phyloP scores from a whole-genome alignment of 2,888 invertebrate genomes.

The Amorpha juglandis region DNA sequence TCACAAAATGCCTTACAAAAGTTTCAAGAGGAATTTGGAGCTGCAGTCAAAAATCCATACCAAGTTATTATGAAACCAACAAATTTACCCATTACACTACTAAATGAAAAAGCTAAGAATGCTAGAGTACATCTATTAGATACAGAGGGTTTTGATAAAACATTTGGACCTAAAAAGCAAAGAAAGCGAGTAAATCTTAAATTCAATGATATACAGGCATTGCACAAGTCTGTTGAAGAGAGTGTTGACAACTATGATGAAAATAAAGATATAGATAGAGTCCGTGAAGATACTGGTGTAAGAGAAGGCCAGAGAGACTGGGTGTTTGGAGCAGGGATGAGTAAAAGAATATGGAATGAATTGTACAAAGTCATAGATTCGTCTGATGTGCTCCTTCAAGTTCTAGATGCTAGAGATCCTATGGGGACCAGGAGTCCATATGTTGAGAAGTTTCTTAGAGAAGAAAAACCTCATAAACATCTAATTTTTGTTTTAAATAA shows the following conservation, averaged over 20 bases:
- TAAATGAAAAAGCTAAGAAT: conserved; percentile 96
- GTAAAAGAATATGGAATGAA: conserved; percentile 99
- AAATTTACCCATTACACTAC: conserved; percentile 95
- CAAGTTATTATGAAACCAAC: conserved; percentile 99
- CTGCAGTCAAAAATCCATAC: conserved; percentile 97
- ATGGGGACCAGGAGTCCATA: conserved; percentile 97
- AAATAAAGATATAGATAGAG: conserved; percentile 92
- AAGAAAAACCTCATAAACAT: conserved; percentile 98
- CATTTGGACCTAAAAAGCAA: conserved; percentile 97
- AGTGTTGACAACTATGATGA: conserved; percentile 90
- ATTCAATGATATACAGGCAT: conserved; percentile 90
- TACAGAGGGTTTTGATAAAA: conserved; percentile 96
- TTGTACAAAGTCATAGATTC: conserved; percentile 99
- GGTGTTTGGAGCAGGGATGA: conserved; percentile 98
- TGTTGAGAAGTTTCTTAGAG: conserved; percentile 95
- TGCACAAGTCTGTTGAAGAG: conserved; percentile 89
- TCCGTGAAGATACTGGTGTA: conserved; percentile 92
- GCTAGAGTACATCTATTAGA: conserved; percentile 97
- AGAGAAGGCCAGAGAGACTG: conserved; percentile 94
- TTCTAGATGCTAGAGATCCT: conserved; percentile 98
- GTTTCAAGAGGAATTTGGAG: conserved; percentile 97
- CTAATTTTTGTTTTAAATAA: conserved; percentile 98
- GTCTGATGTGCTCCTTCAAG: conserved; percentile 97
- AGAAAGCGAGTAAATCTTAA: conserved; percentile 94
- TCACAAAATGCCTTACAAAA: conserved; percentile 95